These are phyloP conservation scores for Crotalus helleri DNA, from an alignment of 2,113 vertebrate species.

Conservation along the genomic window DNA sequence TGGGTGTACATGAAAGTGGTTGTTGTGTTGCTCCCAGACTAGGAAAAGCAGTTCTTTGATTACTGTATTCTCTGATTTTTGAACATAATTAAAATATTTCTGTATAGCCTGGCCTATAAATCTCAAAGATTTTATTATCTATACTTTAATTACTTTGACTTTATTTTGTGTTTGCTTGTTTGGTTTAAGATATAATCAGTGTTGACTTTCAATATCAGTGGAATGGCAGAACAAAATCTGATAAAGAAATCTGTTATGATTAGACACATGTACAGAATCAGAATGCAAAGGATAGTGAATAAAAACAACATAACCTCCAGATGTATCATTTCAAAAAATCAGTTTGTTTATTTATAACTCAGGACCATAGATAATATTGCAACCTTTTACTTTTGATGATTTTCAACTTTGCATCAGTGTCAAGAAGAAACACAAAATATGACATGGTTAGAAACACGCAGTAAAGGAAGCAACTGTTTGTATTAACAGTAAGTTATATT, in stretches of 20 bases:
- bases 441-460: neutral
- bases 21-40: neutral
- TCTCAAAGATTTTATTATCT: neutral
- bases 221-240: neutral
- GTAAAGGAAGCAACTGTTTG: constrained; percentile 20
- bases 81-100: neutral
- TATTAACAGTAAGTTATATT: constrained; percentile 13
- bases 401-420: neutral
- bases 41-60: neutral
- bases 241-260: neutral
- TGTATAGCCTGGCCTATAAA: too few species aligned
- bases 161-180: neutral
- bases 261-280: neutral
- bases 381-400: neutral
- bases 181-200: neutral
- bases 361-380: neutral
- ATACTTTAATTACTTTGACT: neutral
- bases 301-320: neutral
- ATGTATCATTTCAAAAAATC: neutral
- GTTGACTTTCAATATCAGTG: neutral
- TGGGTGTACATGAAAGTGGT: neutral
- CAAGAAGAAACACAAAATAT: neutral
- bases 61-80: neutral
- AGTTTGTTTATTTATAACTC: neutral
- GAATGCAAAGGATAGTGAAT: neutral